phyloP scores from a whole-genome alignment of 92 coral and sea anemone species.

The Paramuricea clavata region DNA sequence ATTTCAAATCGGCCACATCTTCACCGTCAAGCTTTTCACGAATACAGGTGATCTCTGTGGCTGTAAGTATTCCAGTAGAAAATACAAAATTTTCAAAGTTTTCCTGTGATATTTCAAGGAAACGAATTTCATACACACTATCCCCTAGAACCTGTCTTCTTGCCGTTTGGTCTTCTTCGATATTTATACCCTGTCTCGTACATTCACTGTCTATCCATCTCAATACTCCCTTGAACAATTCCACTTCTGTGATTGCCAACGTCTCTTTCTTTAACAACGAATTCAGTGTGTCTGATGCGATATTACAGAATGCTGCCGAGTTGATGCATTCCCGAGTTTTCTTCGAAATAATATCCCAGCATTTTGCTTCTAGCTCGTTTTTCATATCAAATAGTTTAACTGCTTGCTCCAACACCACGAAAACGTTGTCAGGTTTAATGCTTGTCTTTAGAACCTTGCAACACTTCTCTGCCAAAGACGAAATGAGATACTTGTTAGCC shows the following conservation, averaged over 20 bases:
- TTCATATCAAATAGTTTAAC: conserved; percentile 40
- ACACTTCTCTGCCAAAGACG: conserved; percentile 72
- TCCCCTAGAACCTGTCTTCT: conserved; percentile 43
- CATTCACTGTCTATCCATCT: conserved; percentile 60
- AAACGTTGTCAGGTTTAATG: conserved; percentile 67
- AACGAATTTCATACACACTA: no score
- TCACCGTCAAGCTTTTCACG: conserved; percentile 56
- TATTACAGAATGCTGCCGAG: conserved; percentile 48
- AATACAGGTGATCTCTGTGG: conserved; percentile 68
- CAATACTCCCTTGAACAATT: conserved; percentile 71
- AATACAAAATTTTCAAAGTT: conserved; percentile 68
- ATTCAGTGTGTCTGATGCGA: conserved; percentile 50
- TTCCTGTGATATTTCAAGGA: conserved; percentile 72
- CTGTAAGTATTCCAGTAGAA: conserved; percentile 60
- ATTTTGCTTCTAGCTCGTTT: conserved; percentile 40
- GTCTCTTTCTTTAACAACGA: conserved; percentile 69
- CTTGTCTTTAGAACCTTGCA: conserved; percentile 64
- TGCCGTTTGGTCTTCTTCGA: not conserved
- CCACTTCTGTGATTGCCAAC: conserved; percentile 70
- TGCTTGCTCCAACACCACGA: conserved; percentile 67
- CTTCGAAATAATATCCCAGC: conserved; percentile 68
- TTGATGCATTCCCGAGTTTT: conserved; percentile 57
- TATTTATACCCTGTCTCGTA: no score
- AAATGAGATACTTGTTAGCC: conserved; percentile 78
- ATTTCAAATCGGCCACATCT: conserved; percentile 58